Evolutionary conservation across 1,140 invertebrate species (phyloP).

Genomic region (Anastrepha obliqua): DNA sequence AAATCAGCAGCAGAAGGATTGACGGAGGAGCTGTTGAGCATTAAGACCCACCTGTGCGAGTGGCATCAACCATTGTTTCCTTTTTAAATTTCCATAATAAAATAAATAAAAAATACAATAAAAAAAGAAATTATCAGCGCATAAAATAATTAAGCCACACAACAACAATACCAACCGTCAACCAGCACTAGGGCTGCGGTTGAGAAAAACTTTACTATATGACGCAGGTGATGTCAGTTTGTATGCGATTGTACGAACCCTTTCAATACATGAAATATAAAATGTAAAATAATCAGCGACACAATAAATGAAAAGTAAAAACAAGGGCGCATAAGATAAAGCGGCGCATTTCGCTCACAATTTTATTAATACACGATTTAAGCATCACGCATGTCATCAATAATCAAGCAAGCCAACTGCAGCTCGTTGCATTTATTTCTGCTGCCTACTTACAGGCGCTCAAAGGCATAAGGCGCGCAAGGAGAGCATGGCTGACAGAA

Average conservation of each 20-base stretch:
- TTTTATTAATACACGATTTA: slow-evolving; percentile 12
- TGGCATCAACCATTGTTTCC: not conserved
- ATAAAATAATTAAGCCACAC: slow-evolving; percentile 37
- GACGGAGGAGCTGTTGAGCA: not conserved
- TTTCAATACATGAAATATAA: not conserved
- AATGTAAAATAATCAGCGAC: not conserved
- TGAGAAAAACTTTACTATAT: not conserved
- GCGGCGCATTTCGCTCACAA: slow-evolving; percentile 35
- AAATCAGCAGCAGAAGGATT: not conserved
- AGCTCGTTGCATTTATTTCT: slow-evolving; percentile 2
- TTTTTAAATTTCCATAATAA: not conserved
- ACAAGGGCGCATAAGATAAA: not conserved
- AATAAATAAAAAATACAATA: not conserved
- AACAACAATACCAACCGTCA: not conserved
- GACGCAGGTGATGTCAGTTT: slow-evolving; percentile 3
- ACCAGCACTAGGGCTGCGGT: not conserved
- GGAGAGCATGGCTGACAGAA: not conserved
- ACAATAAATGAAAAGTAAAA: not conserved
- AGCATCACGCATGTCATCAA: not conserved
- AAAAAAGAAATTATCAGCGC: not conserved
- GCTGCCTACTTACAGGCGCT: slow-evolving; percentile 43
- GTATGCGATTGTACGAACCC: not conserved
- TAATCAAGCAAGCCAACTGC: not conserved
- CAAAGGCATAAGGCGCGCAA: slow-evolving; percentile 16
- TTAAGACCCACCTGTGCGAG: slow-evolving; percentile 34